phyloP scores from a whole-genome alignment of 1,140 invertebrate species.

The Apis mellifera region Amel_HAv3.1 CM009938.2:2547001-2547500 shows the following conservation, averaged over 20 bases:
- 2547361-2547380: no score
- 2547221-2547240: neutral
- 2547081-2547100: slow-evolving; percentile 19
- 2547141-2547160: neutral
- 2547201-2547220: neutral
- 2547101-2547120: slow-evolving; percentile 21
- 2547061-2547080: slow-evolving; percentile 17
- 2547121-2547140: neutral
- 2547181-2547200: neutral
- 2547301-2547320: neutral
- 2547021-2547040: neutral
- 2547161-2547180: no score
- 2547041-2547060: neutral
- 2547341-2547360: no score
- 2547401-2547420: neutral
- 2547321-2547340: neutral
- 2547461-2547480: neutral
- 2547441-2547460: neutral
- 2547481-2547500: neutral
- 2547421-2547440: no score
- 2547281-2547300: neutral
- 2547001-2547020: slow-evolving; percentile 17
- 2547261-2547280: no score
- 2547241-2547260: neutral
- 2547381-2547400: neutral